Base-by-base conservation (phyloP, 2,888 invertebrate genomes). In the Pteria penguin region DNA sequence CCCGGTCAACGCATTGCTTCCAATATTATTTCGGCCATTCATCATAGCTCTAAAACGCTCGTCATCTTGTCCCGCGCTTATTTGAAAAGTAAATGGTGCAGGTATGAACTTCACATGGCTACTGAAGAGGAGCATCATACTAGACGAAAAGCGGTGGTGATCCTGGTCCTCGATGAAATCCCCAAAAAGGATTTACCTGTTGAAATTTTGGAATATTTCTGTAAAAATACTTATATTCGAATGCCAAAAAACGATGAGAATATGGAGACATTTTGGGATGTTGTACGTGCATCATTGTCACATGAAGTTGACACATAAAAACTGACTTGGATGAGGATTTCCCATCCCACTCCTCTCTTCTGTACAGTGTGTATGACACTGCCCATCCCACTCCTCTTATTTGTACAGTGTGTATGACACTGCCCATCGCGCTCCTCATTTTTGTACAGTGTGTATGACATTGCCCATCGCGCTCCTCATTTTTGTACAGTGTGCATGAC, bases 81-180 rank as follows among this genome's bases (percentile, higher is more conserved):
- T 26, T 26, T 65, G 18, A 65, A 65, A 65, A 65, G 65, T 45
- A 22, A 65, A 24, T 65, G 65, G 65, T 65, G 65, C 18, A 65
- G 45, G 24, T 36, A 65, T 26, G 65, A 65, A 65, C 18, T 65
- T 4, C 45, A 36, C 11, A 65, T 65, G 65, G 65, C 65, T 11
- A 36, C 27, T 4, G 36, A 32, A 18, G 65, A 65, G 27, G 65
- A 65, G 26, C 32, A 18, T 3, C 65, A 65, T 26, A 33, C 27
- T 27, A 18, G 36, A 4, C 33, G 65, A 3, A 45, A 65, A 8
- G 65, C 26, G 8, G 31, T 65, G 18, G 36, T 65, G 4, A 33
- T 65, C 27, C 32, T 14, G 8, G 65, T 65, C 22, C 45, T 65
- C 45, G 65, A 65, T 36, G 45, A 65, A 11, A 36, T 65, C 4